Evolutionary conservation across 2,888 invertebrate species (phyloP), one percentile per base, ranked within the genome.

Genomic region (Ecliptopera silaceata): DNA sequence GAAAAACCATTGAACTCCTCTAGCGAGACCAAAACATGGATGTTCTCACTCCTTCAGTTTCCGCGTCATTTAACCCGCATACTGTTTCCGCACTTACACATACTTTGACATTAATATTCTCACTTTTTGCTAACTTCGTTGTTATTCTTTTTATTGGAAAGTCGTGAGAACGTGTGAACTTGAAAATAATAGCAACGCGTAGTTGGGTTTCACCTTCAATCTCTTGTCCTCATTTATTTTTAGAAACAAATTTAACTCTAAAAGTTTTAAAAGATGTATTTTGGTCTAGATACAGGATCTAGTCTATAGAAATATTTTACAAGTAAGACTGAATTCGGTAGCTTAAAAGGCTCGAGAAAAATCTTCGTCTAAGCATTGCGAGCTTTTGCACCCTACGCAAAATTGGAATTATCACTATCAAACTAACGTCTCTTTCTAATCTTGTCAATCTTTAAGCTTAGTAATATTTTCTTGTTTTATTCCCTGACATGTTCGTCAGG

Each of bases 21-120:
- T 13, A 47, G 22, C n/a, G 17, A 11, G 49, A 22, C 61, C 68
- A 63, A 71, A 72, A 74, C 75, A 73, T 54, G 64, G 59, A 56
- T 71, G 69, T 75, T 75, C 72, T 76, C 77, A 71, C 72, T 72
- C 68, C 55, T 57, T 71, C 72, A 42, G 26, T 84, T 88, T 88
- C 84, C 79, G 77, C 75, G 60, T 79, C 89, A 88, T 88, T 88
- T 76, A 79, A 69, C 80, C 70, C 69, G 71, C 69, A 68, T 68
- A 75, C 69, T 64, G 78, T 84, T 84, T 88, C 85, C 86, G 80
- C 65, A 73, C 71, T 59, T 72, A 50, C 69, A 71, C 70, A 66
- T 64, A 70, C 72, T 75, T 70, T 79, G 78, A 82, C 79, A 82
- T 82, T 83, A 76, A 78, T 79, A 71, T 75, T 76, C 63, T 68